Evolutionary conservation across 2,888 invertebrate genomes (phyloP).

Genomic region (Chalcis sispes): DNA sequence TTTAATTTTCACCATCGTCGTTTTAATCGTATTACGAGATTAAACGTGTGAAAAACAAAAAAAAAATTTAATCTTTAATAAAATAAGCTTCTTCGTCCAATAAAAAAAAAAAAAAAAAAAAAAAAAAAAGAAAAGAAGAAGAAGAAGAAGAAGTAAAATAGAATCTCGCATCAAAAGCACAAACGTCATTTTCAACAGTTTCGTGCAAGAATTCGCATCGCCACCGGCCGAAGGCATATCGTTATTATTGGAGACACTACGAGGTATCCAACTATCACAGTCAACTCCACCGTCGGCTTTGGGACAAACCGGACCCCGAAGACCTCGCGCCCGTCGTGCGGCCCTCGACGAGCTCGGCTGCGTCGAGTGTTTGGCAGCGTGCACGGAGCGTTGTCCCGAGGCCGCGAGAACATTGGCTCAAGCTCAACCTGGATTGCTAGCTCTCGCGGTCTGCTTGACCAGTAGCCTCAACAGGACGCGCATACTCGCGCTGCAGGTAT

Average conservation of each 20-base stretch:
- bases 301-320: constrained; percentile 69
- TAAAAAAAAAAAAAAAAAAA: no score
- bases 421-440: constrained; percentile 89
- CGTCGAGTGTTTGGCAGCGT: constrained; percentile 90
- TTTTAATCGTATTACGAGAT: no score
- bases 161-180: no score
- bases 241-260: constrained; percentile 88
- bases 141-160: no score
- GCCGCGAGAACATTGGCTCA: constrained; percentile 86
- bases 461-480: constrained; percentile 91
- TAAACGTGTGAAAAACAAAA: no score
- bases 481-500: constrained; percentile 92
- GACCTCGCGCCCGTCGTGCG: constrained; percentile 79
- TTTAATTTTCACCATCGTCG: no score
- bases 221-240: constrained; percentile 92
- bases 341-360: constrained; percentile 92
- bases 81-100: no score
- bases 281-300: constrained; percentile 76
- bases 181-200: constrained; percentile 85
- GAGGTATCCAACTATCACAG: constrained; percentile 90
- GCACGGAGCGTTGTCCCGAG: constrained; percentile 87
- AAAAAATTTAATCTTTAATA: no score
- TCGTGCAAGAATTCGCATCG: constrained; percentile 93
- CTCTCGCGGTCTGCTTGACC: constrained; percentile 91
- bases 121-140: no score